phyloP scores from a whole-genome alignment of 2,113 vertebrate species.

The Orycteropus afer region DNA sequence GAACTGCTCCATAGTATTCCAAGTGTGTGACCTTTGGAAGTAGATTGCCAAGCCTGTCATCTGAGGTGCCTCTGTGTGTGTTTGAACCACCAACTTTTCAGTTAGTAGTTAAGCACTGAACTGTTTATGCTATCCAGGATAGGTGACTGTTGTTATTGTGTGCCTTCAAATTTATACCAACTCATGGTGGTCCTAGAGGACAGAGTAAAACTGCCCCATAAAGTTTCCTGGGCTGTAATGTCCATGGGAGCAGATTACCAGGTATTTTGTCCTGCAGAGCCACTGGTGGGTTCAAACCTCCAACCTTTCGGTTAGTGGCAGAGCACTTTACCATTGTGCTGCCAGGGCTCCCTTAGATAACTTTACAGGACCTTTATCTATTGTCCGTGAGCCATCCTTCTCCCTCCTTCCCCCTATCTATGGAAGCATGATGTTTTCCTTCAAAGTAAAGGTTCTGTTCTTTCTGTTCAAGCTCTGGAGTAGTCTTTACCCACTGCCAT shows the following conservation, averaged over 20 bases:
- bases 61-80: background rate
- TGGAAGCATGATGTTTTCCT: background rate
- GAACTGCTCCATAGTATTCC: background rate
- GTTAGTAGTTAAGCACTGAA: background rate
- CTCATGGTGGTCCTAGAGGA: background rate
- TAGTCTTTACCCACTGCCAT: no score
- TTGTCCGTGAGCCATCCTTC: background rate
- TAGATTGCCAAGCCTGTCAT: background rate
- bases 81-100: background rate
- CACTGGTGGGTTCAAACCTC: background rate
- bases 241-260: no score
- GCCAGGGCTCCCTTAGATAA: background rate
- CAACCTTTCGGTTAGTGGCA: no score
- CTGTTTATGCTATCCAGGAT: background rate
- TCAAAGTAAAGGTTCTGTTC: background rate
- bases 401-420: background rate
- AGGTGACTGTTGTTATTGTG: no score
- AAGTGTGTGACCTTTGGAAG: background rate
- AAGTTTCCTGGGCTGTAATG: no score
- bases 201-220: background rate
- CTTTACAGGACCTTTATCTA: background rate
- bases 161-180: background rate
- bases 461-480: conserved; percentile 14
- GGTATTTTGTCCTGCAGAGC: background rate
- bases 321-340: background rate